phyloP scores from a whole-genome alignment of 2,888 invertebrate genomes.

The Prosapia bicincta region DNA sequence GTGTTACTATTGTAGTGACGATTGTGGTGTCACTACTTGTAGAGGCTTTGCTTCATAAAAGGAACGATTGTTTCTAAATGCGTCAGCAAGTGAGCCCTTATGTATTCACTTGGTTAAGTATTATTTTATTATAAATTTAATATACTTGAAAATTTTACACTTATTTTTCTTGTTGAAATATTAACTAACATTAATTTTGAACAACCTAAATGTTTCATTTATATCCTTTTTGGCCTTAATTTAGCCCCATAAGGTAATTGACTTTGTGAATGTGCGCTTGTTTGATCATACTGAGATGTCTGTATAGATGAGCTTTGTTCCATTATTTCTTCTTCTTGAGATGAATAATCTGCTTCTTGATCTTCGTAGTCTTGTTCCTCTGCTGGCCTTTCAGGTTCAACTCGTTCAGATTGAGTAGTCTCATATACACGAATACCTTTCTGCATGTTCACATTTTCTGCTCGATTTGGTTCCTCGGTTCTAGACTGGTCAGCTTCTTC shows the following conservation, averaged over 20 bases:
- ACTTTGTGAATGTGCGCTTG: constrained; percentile 19
- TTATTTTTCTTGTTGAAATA: not conserved
- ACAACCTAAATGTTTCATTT: not conserved
- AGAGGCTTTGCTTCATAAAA: too few relatives aligned
- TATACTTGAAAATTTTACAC: not conserved
- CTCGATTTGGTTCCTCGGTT: not conserved
- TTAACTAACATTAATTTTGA: not conserved
- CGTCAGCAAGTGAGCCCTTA: too few relatives aligned
- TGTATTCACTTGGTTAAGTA: too few relatives aligned
- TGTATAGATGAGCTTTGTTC: constrained; percentile 9
- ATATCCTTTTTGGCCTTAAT: constrained; percentile 35
- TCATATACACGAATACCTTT: constrained; percentile 7
- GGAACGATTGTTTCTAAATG: too few relatives aligned
- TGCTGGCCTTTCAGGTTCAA: constrained; percentile 7
- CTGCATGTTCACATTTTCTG: constrained; percentile 10
- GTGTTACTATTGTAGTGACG: too few relatives aligned
- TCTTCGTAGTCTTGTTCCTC: constrained; percentile 37
- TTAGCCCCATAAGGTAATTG: constrained; percentile 33
- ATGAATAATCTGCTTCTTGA: constrained; percentile 35
- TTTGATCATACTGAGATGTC: constrained; percentile 17
- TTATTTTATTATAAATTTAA: not conserved
- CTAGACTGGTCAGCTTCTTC: not conserved
- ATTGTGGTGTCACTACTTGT: too few relatives aligned
- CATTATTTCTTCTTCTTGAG: constrained; percentile 34
- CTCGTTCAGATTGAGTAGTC: not conserved